phyloP scores from a whole-genome alignment of 2,888 invertebrate species.

The Macrophya annulata region DNA sequence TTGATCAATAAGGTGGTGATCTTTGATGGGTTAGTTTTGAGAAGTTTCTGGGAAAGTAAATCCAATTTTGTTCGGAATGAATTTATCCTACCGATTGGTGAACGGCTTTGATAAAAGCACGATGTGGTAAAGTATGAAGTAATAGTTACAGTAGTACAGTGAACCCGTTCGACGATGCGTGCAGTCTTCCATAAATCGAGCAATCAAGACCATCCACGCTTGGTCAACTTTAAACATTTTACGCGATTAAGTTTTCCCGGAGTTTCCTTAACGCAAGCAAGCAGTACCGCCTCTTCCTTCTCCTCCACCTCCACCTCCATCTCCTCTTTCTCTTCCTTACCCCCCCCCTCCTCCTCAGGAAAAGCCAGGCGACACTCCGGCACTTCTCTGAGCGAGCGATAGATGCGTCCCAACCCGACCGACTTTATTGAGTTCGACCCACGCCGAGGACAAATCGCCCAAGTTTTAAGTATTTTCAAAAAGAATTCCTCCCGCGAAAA shows the following conservation, averaged over 20 bases:
- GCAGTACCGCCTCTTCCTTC: slow-evolving; percentile 44
- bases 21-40: not conserved
- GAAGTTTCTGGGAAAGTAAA: not conserved
- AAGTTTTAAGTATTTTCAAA: slow-evolving; percentile 76
- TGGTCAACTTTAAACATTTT: slow-evolving; percentile 72
- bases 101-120: not conserved
- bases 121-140: slow-evolving; percentile 8
- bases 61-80: not conserved
- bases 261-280: slow-evolving; percentile 33
- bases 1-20: not conserved
- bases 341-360: slow-evolving; percentile 1
- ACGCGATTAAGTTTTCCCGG: slow-evolving; percentile 70
- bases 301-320: slow-evolving; percentile 40
- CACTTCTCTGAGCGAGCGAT: slow-evolving; percentile 50
- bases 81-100: not conserved
- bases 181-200: slow-evolving; percentile 67
- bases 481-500: slow-evolving; percentile 71
- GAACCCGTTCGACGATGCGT: slow-evolving; percentile 50
- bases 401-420: slow-evolving; percentile 57
- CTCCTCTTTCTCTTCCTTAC: slow-evolving; percentile 54
- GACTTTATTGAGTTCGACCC: slow-evolving; percentile 67
- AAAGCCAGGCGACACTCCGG: slow-evolving; percentile 43
- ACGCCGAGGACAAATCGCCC: slow-evolving; percentile 71
- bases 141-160: slow-evolving; percentile 13
- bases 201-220: slow-evolving; percentile 69